These are phyloP conservation scores for Cinclus mexicanus DNA, from an alignment of 2,113 vertebrate species.

Conservation along the genomic window DNA sequence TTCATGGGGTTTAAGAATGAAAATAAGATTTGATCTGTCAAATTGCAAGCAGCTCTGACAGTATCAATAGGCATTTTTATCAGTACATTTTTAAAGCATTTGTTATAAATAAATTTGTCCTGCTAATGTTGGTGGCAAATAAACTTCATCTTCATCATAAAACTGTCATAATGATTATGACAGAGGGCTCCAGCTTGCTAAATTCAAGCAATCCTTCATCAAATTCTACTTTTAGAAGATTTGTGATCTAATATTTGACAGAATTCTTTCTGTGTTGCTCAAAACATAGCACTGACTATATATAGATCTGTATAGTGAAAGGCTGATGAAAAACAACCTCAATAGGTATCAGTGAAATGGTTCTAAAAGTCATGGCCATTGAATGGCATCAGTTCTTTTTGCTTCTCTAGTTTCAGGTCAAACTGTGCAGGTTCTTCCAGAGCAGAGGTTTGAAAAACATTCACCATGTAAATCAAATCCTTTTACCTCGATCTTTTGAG, in stretches of 20 bases:
- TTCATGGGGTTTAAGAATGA: conserved; percentile 78
- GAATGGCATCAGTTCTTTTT: neutral
- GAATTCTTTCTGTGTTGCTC: neutral
- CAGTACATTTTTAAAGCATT: conserved; percentile 72
- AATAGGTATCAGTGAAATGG: neutral
- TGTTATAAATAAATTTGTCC: conserved; percentile 80
- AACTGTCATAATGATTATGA: conserved; percentile 51
- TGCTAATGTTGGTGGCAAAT: conserved; percentile 70
- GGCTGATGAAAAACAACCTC: neutral
- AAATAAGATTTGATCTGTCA: conserved; percentile 94
- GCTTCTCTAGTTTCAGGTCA: neutral
- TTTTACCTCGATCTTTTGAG: neutral
- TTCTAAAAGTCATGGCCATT: neutral
- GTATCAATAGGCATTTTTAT: conserved; percentile 74
- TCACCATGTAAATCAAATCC: neutral
- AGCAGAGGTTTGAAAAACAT: neutral
- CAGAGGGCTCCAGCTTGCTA: conserved; percentile 25
- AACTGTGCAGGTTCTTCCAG: neutral
- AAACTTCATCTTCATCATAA: conserved; percentile 65
- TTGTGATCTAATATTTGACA: neutral
- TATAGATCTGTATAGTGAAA: neutral
- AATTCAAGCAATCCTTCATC: conserved; percentile 32
- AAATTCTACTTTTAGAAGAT: neutral
- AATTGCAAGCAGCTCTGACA: conserved; percentile 78
- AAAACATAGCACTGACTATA: neutral